A percentile compares a stretch with the other conserved stretches of the same genome.
Conservation (phyloP, 2,113 vertebrate species). For the Eidolon helvum region DNA sequence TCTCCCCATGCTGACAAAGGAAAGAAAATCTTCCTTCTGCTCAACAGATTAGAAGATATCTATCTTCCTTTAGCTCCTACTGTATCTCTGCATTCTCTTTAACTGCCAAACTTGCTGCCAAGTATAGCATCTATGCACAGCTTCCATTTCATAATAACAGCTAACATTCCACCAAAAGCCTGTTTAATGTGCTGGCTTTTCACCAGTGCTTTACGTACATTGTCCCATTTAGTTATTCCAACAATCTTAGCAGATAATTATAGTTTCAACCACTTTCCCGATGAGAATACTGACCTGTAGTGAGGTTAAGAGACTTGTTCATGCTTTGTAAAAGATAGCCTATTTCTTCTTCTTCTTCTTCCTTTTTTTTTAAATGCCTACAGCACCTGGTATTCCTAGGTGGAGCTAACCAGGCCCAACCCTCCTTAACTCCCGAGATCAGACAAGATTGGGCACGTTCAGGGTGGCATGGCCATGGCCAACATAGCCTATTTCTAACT, state of each 20-base stretch:
- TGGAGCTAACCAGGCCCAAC: too few species aligned
- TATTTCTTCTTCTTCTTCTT: too few species aligned
- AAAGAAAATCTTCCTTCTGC: neutral
- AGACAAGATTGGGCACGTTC: too few species aligned
- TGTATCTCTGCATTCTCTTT: neutral
- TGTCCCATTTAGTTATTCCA: neutral
- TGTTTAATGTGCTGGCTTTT: neutral
- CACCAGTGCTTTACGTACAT: neutral
- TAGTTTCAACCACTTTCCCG: neutral
- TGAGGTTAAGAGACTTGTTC: neutral
- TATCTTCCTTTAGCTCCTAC: neutral
- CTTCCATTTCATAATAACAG: neutral
- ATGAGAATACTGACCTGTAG: neutral
- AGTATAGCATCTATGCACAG: neutral
- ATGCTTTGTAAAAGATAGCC: neutral
- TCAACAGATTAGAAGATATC: too few species aligned
- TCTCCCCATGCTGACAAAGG: neutral
- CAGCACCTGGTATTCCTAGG: too few species aligned
- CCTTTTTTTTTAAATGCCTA: too few species aligned
- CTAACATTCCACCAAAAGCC: neutral
- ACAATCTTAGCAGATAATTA: neutral
- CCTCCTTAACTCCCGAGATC: too few species aligned
- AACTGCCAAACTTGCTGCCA: too few species aligned
- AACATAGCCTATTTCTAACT: neutral
- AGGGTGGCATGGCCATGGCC: too few species aligned